phyloP scores from a whole-genome alignment of 2,888 invertebrate genomes.

The Eupelmus urozonus region DNA sequence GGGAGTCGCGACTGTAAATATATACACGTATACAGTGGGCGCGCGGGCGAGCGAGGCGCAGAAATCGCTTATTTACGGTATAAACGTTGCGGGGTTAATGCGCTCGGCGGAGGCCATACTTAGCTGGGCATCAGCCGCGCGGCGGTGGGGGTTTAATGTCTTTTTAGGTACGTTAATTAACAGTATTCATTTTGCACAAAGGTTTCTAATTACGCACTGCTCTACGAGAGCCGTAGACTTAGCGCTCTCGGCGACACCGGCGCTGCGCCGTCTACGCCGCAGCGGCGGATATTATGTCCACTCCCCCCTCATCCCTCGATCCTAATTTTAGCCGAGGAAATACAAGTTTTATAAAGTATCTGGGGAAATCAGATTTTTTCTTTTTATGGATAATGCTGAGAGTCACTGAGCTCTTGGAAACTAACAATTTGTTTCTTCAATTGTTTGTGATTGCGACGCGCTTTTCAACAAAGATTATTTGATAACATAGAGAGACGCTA shows the following conservation, averaged over 20 bases:
- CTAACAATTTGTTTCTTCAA: no score
- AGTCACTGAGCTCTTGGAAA: no score
- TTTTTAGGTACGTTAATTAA: conserved; percentile 81
- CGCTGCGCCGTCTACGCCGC: conserved; percentile 1
- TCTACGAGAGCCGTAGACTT: conserved; percentile 68
- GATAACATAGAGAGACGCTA: no score
- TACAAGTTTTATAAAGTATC: conserved; percentile 27
- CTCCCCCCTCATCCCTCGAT: conserved; percentile 18
- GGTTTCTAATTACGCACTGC: conserved; percentile 80
- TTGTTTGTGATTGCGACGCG: no score
- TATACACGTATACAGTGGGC: conserved; percentile 41
- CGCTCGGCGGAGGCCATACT: conserved; percentile 70
- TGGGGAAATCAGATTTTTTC: conserved; percentile 14
- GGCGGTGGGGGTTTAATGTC: conserved; percentile 77
- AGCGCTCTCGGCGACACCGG: conserved; percentile 62
- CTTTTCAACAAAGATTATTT: no score
- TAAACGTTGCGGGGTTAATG: conserved; percentile 66
- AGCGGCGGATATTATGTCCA: conserved; percentile 69
- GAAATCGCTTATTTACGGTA: conserved; percentile 71
- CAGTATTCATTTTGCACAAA: conserved; percentile 82
- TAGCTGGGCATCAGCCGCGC: conserved; percentile 65
- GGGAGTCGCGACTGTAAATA: neutral
- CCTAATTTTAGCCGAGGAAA: conserved; percentile 25
- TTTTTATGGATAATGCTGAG: no score
- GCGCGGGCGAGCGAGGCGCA: conserved; percentile 56